phyloP scores from a whole-genome alignment of 1,140 invertebrate species.

The Ectropis grisescens region DNA sequence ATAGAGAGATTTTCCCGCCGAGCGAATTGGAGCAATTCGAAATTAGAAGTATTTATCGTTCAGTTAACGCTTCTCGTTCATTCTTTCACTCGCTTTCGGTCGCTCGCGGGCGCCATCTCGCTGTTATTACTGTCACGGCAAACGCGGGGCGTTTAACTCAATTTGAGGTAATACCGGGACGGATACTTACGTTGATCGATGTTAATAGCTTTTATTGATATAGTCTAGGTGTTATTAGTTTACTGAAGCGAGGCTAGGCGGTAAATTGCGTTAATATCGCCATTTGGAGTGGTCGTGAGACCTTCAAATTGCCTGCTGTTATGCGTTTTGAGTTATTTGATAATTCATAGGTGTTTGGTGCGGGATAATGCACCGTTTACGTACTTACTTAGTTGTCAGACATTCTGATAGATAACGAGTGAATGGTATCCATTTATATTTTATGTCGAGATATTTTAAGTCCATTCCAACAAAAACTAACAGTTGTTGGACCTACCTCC shows the following conservation, averaged over 20 bases:
- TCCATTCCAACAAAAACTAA: too few species aligned
- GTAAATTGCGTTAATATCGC: constrained; percentile 53
- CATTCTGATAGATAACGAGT: too few species aligned
- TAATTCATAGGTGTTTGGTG: constrained; percentile 20
- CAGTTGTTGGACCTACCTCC: too few species aligned
- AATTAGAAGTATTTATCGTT: too few species aligned
- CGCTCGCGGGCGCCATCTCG: constrained; percentile 9
- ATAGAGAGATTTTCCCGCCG: too few species aligned
- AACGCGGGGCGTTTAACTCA: constrained; percentile 43
- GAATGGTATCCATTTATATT: too few species aligned
- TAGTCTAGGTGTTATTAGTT: constrained; percentile 49
- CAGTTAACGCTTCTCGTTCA: too few species aligned
- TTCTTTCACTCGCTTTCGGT: constrained; percentile 5
- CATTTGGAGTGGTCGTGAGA: constrained; percentile 40
- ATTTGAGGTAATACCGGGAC: constrained; percentile 45
- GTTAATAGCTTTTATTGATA: constrained; percentile 65
- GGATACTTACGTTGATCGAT: constrained; percentile 57
- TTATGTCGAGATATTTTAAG: too few species aligned
- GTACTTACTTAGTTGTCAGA: too few species aligned
- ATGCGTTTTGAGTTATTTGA: constrained; percentile 43
- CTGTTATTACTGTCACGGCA: constrained; percentile 28
- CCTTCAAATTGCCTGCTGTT: constrained; percentile 41
- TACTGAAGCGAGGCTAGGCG: constrained; percentile 25
- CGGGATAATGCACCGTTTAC: constrained; percentile 7
- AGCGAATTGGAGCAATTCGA: too few species aligned